Conservation (phyloP, 2,797 vertebrate species). For the Gallinago solitaria region DNA sequence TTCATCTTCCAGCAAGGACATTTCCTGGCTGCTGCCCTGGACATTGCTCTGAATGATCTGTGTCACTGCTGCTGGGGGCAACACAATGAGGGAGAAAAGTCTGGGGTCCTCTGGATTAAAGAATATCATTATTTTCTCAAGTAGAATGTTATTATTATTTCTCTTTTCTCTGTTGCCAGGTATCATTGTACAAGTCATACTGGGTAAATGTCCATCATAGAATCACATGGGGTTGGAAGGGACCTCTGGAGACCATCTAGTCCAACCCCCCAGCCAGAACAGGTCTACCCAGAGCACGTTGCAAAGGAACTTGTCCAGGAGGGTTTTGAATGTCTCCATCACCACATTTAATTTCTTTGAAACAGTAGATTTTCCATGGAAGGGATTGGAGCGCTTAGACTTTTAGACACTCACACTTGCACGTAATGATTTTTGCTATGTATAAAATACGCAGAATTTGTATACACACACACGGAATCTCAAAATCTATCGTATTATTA, state of each 20-base stretch:
- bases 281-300: too few species aligned
- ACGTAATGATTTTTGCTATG: neutral
- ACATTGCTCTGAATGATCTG: neutral
- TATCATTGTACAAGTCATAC: neutral
- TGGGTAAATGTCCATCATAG: neutral
- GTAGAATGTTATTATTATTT: neutral
- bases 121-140: neutral
- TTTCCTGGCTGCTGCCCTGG: neutral
- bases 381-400: neutral
- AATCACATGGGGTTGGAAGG: too few species aligned
- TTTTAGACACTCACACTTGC: neutral
- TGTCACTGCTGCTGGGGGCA: neutral
- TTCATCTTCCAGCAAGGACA: neutral
- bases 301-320: too few species aligned
- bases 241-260: too few species aligned
- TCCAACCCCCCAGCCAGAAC: too few species aligned
- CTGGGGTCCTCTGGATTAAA: neutral
- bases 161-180: neutral
- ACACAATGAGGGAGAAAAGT: accelerated
- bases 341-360: neutral
- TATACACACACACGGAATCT: neutral
- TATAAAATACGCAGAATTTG: neutral
- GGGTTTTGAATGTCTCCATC: too few species aligned
- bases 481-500: neutral
- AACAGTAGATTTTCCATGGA: neutral